Evolutionary conservation across 2,113 vertebrate genomes (phyloP), one percentile per base, ranked within the genome.

Genomic region (Catharus bicknelli): DNA sequence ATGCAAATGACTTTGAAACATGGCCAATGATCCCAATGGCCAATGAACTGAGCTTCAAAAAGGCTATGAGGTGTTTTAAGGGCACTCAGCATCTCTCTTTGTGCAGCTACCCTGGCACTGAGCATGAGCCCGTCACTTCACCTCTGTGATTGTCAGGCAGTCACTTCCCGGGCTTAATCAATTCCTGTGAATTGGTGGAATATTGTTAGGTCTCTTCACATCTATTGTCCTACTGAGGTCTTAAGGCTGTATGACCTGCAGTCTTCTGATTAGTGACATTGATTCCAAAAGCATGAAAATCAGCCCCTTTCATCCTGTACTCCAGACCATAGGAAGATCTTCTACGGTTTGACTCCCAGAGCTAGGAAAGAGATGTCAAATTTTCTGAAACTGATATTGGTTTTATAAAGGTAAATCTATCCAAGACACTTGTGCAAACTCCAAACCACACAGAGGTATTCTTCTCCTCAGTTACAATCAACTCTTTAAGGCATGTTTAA

Each of bases 111-210:
- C 6, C 8, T 7, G 9, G 2, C 10, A 54, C 25, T 34, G 36
- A 66, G 20, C 25, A 47, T 1, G 7, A 22, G 26, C 3, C 9
- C 1, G 61, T 70, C 29, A 51, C 10, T 64, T 70, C 29, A 51
- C 10, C 5, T 67, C 20, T 0, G 0, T 0, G 2, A 27, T 5
- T 1, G 7, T 21, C 36, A 15, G 16, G 18, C 11, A 68, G n/a
- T n/a, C 3, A 9, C 15, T 57, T 59, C 25, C 10, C 16, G 10
- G 14, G 5, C 6, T 73, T 83, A 68, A 40, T 69, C 67, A 8
- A 30, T 54, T 86, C 29, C 26, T 13, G 18, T 30, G 13, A 61
- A 75, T 0, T 53, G 13, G 16, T 63, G 22, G 25, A 48, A 85
- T 57, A 40, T 12, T 57, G 11, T 4, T 23, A 55, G 4, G 11